Evolutionary conservation across 1,140 invertebrate genomes (phyloP).

Genomic region (Ladona fulva): DNA sequence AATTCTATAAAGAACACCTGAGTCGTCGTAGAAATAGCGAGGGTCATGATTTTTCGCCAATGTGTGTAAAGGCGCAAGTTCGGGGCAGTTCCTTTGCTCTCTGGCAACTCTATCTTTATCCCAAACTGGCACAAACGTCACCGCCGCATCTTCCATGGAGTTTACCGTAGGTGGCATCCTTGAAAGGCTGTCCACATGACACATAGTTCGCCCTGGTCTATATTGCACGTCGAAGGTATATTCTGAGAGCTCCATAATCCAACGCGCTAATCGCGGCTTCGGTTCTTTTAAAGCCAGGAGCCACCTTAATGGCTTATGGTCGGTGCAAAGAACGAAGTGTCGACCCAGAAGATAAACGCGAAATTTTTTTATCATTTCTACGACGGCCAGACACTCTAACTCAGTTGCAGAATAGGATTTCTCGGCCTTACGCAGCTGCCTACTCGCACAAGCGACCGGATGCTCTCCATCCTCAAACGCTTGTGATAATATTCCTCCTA

Average conservation of each 20-base stretch:
- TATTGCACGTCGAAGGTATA: background rate
- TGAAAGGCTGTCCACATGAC: background rate
- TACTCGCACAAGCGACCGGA: slow-evolving; percentile 31
- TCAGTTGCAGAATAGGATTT: slow-evolving; percentile 38
- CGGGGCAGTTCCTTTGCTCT: background rate
- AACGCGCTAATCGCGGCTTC: background rate
- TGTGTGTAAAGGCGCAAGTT: background rate
- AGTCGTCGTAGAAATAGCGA: background rate
- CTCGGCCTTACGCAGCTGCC: slow-evolving; percentile 31
- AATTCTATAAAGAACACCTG: background rate
- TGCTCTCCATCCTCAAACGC: slow-evolving; percentile 25
- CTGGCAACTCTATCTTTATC: background rate
- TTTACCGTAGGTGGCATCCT: background rate
- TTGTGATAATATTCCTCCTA: background rate
- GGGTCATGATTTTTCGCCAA: background rate
- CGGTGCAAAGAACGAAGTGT: slow-evolving; percentile 32
- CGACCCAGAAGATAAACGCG: slow-evolving; percentile 35
- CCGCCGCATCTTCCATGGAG: background rate
- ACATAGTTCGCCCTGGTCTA: background rate
- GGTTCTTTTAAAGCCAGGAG: background rate
- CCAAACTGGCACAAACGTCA: background rate
- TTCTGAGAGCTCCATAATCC: background rate
- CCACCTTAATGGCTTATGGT: slow-evolving; percentile 32
- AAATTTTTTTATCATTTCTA: slow-evolving; percentile 38
- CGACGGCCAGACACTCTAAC: slow-evolving; percentile 36